These are phyloP conservation scores for Pseudococcus jackbeardsleyi DNA, from an alignment of 2,888 invertebrate genomes.

Conservation along the genomic window DNA sequence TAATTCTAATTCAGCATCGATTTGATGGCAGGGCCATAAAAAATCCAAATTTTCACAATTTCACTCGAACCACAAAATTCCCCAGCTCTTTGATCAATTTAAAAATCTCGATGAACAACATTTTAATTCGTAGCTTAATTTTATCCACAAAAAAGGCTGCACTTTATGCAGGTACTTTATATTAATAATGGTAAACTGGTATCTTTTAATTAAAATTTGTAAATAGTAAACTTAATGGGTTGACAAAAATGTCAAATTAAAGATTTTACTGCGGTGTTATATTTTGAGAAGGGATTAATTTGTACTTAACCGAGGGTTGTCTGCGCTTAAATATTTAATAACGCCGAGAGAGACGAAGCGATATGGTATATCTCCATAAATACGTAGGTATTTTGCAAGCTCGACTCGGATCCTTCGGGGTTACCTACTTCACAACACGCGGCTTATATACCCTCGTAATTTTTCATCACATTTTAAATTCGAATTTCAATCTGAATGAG, in stretches of 20 bases:
- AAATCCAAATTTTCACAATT: no score
- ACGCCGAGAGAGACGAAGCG: not conserved
- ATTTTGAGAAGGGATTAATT: conserved; percentile 12
- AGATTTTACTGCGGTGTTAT: conserved; percentile 2
- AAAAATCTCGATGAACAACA: not conserved
- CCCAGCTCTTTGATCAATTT: no score
- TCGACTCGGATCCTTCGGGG: not conserved
- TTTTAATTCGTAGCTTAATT: not conserved
- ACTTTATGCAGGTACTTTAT: not conserved
- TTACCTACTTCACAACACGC: not conserved
- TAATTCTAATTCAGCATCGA: no score
- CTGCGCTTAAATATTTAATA: conserved; percentile 2
- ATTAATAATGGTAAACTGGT: not conserved
- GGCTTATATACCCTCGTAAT: not conserved
- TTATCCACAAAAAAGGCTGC: not conserved
- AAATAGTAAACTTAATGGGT: conserved; percentile 14
- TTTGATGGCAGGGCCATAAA: no score
- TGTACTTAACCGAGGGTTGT: conserved; percentile 15
- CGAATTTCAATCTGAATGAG: not conserved
- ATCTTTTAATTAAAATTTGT: conserved; percentile 23
- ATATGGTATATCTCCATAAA: not conserved
- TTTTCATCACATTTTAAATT: not conserved
- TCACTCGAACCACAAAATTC: no score
- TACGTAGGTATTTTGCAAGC: not conserved
- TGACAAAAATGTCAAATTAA: conserved; percentile 24